Evolutionary conservation across 2,888 invertebrate genomes (phyloP).

Genomic region (Rhaphigaster nebulosa): DNA sequence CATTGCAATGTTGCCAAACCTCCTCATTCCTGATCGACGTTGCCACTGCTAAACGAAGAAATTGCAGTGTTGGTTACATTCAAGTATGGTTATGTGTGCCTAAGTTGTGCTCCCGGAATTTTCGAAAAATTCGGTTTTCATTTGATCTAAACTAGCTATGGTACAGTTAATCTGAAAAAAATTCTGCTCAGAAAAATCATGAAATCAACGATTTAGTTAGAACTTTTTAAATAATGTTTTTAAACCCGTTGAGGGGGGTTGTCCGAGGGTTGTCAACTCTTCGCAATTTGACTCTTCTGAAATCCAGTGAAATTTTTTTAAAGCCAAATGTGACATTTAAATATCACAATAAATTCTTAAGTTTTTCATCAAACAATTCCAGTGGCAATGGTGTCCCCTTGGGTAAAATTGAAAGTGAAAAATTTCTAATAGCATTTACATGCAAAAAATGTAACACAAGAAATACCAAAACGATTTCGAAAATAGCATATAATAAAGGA

Average conservation of each 20-base stretch:
- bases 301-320: neutral
- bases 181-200: neutral
- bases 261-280: neutral
- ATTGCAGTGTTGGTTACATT: slow-evolving; percentile 12
- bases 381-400: slow-evolving; percentile 62
- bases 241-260: neutral
- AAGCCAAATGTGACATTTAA: neutral
- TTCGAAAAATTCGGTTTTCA: neutral
- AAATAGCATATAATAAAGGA: slow-evolving; percentile 87
- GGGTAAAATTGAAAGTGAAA: slow-evolving; percentile 71
- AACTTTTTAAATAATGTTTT: neutral
- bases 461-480: slow-evolving; percentile 86
- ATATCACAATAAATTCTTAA: neutral
- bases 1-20: slow-evolving; percentile 48
- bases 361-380: neutral
- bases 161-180: neutral
- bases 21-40: neutral
- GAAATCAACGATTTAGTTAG: neutral
- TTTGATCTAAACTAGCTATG: neutral
- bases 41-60: neutral
- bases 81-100: neutral
- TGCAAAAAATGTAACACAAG: slow-evolving; percentile 89
- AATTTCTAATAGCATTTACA: slow-evolving; percentile 83
- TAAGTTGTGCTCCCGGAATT: neutral
- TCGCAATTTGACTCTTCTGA: neutral